Evolutionary conservation across 2,888 invertebrate genomes (phyloP).

Genomic region (Cybosia mesomella): DNA sequence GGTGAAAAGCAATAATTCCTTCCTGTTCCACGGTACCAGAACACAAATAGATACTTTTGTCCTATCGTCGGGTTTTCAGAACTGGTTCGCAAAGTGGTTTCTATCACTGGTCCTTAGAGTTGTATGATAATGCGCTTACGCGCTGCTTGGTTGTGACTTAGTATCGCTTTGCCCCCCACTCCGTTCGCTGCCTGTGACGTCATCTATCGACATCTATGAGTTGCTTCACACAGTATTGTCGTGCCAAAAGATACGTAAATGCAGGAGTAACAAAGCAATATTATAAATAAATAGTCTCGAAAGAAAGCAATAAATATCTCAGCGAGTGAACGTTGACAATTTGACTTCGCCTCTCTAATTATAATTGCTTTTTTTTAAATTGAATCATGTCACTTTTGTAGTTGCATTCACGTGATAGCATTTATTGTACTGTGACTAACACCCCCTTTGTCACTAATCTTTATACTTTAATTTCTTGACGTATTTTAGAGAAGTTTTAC

Average conservation of each 20-base stretch:
- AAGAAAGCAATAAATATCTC: conserved; percentile 48
- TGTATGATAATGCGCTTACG: conserved; percentile 51
- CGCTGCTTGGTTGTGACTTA: conserved; percentile 81
- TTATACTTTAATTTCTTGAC: not conserved
- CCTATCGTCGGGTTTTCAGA: conserved; percentile 1
- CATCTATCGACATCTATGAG: conserved; percentile 35
- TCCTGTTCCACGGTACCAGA: conserved; percentile 4
- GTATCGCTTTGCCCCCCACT: conserved; percentile 62
- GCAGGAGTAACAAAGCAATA: conserved; percentile 73
- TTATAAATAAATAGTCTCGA: conserved; percentile 60
- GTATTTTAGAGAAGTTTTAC: not conserved
- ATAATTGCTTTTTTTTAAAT: conserved; percentile 2
- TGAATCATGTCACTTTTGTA: conserved; percentile 24
- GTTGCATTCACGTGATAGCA: conserved; percentile 35
- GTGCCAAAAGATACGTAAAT: conserved; percentile 68
- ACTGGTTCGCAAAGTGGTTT: conserved; percentile 19
- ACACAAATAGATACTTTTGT: conserved; percentile 2
- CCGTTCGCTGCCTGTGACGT: conserved; percentile 40
- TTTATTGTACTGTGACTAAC: conserved; percentile 30
- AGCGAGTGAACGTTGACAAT: conserved; percentile 30
- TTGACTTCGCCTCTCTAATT: conserved; percentile 47
- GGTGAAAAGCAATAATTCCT: conserved; percentile 3
- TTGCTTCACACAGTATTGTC: conserved; percentile 62
- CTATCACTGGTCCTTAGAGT: conserved; percentile 33
- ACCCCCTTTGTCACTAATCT: conserved; percentile 26